Evolutionary conservation across 1,140 invertebrate species (phyloP), one percentile per base, ranked within the genome.

Genomic region (Halesus radiatus): DNA sequence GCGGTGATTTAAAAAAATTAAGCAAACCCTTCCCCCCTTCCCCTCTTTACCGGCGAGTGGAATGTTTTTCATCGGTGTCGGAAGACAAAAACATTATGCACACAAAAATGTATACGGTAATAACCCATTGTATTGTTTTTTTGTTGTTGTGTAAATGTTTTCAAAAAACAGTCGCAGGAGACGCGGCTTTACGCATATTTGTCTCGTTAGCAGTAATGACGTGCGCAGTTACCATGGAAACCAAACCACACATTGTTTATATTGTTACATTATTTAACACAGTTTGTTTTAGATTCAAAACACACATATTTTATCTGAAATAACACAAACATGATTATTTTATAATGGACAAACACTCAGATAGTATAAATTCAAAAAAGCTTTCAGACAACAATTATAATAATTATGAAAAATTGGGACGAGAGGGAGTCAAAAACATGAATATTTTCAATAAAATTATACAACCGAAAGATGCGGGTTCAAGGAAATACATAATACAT

Each of bases 271-370:
- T 45, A 60, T 68, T 68, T 68, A 68, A 18, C n/a, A 68, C n/a
- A 37, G 26, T 45, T 32, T 32, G 20, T 23, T 20, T 60, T 72
- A 50, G 20, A 72, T 52, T 52, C 13, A 23, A 22, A 50, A 15
- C 68, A 72, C 37, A 72, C 68, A 15, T 72, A 72, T 52, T 52
- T 22, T 18, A 75, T 58, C 72, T 75, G 72, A 75, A 56, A 75
- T 54, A 72, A 75, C n/a, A 75, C 72, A 58, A 56, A 75, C 54
- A 75, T 75, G 52, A 58, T 56, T 22, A 73, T 54, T 56, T 58
- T 75, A 75, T 18, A 72, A 54, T 32, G 52, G 54, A 75, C 54
- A 75, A 23, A 58, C 54, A 56, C 26, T 22, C 18, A 58, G 58
- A 56, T 23, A 75, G 54, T 56, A 58, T n/a, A 75, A 58, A 60